Evolutionary conservation across 2,888 invertebrate genomes (phyloP).

Genomic region (Gandaritis pyraliata): DNA sequence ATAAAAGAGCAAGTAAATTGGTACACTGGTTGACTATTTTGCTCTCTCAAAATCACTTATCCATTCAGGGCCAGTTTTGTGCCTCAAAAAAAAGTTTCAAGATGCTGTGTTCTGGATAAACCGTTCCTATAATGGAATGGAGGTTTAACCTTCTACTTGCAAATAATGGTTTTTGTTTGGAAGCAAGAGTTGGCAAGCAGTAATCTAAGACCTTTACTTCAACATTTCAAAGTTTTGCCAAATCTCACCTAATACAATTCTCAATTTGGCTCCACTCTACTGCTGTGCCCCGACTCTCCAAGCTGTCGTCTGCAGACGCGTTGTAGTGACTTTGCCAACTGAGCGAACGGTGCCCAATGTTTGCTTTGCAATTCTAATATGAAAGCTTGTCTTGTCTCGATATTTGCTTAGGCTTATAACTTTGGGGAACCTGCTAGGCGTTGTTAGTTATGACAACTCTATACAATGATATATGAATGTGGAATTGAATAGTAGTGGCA

Average conservation of each 20-base stretch:
- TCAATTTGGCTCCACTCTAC: constrained; percentile 11
- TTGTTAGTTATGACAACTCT: constrained; percentile 11
- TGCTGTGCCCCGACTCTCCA: constrained; percentile 12
- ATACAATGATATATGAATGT: constrained; percentile 7
- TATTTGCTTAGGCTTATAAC: constrained; percentile 27
- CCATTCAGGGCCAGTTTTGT: too few species aligned
- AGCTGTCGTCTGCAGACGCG: constrained; percentile 25
- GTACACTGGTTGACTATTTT: too few species aligned
- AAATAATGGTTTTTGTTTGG: too few species aligned
- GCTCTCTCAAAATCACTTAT: too few species aligned
- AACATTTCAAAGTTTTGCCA: background rate
- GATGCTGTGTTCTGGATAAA: too few species aligned
- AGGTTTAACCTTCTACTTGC: too few species aligned
- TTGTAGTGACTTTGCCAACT: constrained; percentile 26
- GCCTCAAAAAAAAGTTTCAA: too few species aligned
- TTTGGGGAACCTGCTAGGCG: constrained; percentile 9
- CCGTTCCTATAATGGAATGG: too few species aligned
- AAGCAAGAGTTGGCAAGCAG: too few species aligned
- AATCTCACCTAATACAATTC: constrained; percentile 3
- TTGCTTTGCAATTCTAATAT: constrained; percentile 33
- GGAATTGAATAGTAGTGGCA: background rate
- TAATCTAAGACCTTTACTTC: too few species aligned
- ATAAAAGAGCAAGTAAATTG: too few species aligned
- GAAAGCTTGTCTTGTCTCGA: constrained; percentile 26
- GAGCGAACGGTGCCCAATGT: constrained; percentile 20